Conservation (phyloP, 2,797 vertebrate species). For the Myotis vivesi region DNA sequence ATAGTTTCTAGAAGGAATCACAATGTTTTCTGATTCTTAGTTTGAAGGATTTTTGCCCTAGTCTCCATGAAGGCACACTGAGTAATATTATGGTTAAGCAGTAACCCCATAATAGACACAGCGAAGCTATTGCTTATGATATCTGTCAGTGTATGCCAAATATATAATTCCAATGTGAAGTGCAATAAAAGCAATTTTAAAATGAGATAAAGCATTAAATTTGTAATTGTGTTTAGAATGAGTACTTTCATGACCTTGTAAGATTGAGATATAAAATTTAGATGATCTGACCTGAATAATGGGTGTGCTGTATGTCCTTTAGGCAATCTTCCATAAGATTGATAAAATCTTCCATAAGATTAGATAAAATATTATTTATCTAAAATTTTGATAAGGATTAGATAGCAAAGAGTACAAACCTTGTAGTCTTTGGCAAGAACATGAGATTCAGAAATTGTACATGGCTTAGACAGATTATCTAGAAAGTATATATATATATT, state of each 20-base stretch:
- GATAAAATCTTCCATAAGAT: no score
- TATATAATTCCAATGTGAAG: not conserved
- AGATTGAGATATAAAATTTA: constrained; percentile 43
- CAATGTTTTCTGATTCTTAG: not conserved
- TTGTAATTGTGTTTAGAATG: not conserved
- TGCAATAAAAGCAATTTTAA: not conserved
- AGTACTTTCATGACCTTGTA: not conserved
- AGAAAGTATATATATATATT: not conserved
- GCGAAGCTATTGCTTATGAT: not conserved
- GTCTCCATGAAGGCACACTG: not conserved
- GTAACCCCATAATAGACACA: not conserved
- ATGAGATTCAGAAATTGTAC: constrained; percentile 35
- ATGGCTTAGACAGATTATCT: constrained; percentile 44
- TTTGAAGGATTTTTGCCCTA: not conserved
- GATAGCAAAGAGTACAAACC: constrained; percentile 51
- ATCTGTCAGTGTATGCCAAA: not conserved
- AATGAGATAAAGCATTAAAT: not conserved
- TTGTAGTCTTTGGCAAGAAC: constrained; percentile 39
- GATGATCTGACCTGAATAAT: not conserved
- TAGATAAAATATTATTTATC: constrained; percentile 65
- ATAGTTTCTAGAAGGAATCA: not conserved
- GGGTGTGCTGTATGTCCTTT: constrained; percentile 40
- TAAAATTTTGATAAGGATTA: constrained; percentile 73
- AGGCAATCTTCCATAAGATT: constrained; percentile 68
- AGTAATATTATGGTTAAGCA: not conserved